These are phyloP conservation scores for Phorcus lineatus DNA, from an alignment of 2,888 invertebrate genomes.

Conservation along the genomic window DNA sequence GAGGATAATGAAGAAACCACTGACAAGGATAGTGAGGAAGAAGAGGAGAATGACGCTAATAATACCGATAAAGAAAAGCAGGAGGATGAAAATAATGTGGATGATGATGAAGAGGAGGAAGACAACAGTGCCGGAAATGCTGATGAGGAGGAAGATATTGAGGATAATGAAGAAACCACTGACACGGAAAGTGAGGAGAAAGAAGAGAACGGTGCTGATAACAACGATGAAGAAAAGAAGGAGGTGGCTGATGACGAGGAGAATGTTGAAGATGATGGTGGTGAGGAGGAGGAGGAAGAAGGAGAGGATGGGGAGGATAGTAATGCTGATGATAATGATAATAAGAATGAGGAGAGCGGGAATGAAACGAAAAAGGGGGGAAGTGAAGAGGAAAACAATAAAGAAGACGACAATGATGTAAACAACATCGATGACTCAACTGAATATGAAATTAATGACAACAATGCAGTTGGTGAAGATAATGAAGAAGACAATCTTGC, in stretches of 20 bases:
- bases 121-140: neutral
- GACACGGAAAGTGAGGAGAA: neutral
- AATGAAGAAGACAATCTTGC: neutral
- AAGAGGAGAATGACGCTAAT: neutral
- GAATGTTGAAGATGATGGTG: neutral
- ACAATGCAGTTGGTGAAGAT: neutral
- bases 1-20: neutral
- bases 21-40: neutral
- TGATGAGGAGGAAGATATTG: neutral
- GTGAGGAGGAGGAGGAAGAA: neutral
- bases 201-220: neutral
- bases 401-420: neutral
- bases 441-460: neutral
- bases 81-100: neutral
- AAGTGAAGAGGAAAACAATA: neutral
- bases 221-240: neutral
- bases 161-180: neutral
- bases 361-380: neutral
- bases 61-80: neutral
- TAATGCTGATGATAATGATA: neutral
- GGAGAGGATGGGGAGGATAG: neutral
- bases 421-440: neutral
- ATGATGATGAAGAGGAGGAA: neutral
- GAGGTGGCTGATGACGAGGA: neutral
- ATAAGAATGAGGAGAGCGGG: neutral